phyloP scores from a whole-genome alignment of 2,113 vertebrate species.

The Fregata magnificens region DNA sequence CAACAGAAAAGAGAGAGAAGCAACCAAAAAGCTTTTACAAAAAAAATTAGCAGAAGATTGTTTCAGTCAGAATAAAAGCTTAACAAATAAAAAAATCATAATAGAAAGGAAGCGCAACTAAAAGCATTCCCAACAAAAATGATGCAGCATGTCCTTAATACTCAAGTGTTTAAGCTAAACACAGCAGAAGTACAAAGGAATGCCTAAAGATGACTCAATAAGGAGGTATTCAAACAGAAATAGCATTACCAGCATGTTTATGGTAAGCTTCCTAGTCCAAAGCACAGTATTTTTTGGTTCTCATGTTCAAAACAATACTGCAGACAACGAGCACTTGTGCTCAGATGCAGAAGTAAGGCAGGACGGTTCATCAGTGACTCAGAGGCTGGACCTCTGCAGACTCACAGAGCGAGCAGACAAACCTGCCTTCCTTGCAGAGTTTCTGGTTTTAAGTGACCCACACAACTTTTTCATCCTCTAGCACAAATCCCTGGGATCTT shows the following conservation, averaged over 20 bases:
- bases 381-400: background rate
- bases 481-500: background rate
- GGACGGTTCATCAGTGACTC: background rate
- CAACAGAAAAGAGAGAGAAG: background rate
- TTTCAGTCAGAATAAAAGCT: background rate
- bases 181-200: constrained; percentile 15
- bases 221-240: background rate
- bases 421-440: background rate
- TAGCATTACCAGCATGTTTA: background rate
- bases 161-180: background rate
- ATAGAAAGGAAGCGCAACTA: background rate
- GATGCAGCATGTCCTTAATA: background rate
- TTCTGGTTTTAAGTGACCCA: background rate
- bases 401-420: background rate
- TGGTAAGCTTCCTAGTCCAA: background rate
- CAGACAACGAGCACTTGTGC: background rate
- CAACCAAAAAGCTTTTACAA: background rate
- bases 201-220: background rate
- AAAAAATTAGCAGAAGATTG: background rate
- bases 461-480: background rate
- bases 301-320: background rate
- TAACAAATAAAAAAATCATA: background rate
- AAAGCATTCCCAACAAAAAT: constrained; percentile 14
- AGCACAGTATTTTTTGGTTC: background rate
- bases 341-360: background rate